Evolutionary conservation across 2,888 invertebrate species (phyloP).

Genomic region (Sinelater perroti): DNA sequence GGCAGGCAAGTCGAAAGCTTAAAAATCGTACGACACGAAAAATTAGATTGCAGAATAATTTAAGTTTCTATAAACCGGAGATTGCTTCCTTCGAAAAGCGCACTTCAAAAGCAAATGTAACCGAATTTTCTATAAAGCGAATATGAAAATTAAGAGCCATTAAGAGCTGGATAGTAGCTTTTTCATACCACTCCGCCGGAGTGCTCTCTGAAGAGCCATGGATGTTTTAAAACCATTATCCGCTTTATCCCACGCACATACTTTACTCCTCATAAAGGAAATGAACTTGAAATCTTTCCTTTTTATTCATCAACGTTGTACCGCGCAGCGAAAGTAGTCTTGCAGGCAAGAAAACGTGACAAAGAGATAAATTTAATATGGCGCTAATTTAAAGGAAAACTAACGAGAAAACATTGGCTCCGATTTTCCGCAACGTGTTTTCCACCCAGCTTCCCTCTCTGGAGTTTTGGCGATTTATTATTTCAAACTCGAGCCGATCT

Average conservation of each 20-base stretch:
- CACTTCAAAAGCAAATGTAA: conserved; percentile 13
- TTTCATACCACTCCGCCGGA: conserved; percentile 7
- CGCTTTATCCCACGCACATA: neutral
- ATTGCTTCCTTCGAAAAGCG: conserved; percentile 8
- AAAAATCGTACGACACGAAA: neutral
- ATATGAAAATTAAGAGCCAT: conserved; percentile 19
- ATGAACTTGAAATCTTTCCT: conserved; percentile 1
- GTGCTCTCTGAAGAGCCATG: conserved; percentile 5
- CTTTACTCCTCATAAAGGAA: neutral
- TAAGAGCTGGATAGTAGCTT: conserved; percentile 10
- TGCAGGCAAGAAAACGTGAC: too few relatives aligned
- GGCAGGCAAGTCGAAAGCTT: neutral
- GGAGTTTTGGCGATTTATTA: neutral
- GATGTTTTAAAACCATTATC: conserved; percentile 7
- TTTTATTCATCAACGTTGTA: too few relatives aligned
- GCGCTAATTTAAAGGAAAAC: too few relatives aligned
- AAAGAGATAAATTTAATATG: too few relatives aligned
- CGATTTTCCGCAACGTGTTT: too few relatives aligned
- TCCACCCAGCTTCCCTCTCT: too few relatives aligned
- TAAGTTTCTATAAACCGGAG: conserved; percentile 13
- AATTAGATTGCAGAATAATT: conserved; percentile 3
- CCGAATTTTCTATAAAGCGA: conserved; percentile 1
- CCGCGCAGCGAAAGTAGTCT: too few relatives aligned
- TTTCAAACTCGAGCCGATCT: conserved; percentile 8
- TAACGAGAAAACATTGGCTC: too few relatives aligned